Evolutionary conservation across 2,797 vertebrate species (phyloP).

Genomic region (Knipowitschia caucasica): DNA sequence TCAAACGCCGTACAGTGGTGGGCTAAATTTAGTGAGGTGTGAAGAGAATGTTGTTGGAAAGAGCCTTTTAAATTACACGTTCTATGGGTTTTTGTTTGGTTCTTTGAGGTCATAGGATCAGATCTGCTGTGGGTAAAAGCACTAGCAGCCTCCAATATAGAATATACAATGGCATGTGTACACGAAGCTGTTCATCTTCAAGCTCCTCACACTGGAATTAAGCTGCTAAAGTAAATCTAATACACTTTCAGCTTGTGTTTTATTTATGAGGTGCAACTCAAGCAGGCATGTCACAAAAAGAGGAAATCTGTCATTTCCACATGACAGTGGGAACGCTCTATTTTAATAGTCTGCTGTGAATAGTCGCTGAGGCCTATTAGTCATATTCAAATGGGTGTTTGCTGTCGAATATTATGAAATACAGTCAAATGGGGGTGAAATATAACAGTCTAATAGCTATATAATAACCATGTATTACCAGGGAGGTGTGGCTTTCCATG

Average conservation of each 20-base stretch:
- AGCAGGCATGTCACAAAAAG: conserved; percentile 43
- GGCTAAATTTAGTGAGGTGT: background rate
- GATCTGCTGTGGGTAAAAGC: background rate
- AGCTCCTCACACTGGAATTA: conserved; percentile 12
- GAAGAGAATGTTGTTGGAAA: background rate
- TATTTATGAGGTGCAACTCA: conserved; percentile 42
- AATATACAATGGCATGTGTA: background rate
- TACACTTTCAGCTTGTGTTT: conserved; percentile 25
- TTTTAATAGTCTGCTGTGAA: conserved; percentile 32
- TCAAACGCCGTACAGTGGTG: background rate
- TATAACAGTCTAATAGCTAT: background rate
- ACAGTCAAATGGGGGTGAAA: background rate
- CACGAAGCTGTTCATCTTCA: conserved; percentile 4
- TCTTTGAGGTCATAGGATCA: too few species aligned
- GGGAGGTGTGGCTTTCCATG: background rate
- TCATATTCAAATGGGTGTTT: conserved; percentile 49
- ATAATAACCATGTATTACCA: background rate
- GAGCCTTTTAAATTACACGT: background rate
- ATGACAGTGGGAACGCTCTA: conserved; percentile 34
- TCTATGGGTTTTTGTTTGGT: too few species aligned
- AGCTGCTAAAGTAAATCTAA: conserved; percentile 17
- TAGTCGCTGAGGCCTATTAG: conserved; percentile 39
- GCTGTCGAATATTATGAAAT: conserved; percentile 12
- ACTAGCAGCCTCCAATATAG: background rate
- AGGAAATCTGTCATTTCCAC: conserved; percentile 45